These are phyloP conservation scores for Epiblema foenella DNA, from an alignment of 2,888 invertebrate genomes.

Conservation along the genomic window DNA sequence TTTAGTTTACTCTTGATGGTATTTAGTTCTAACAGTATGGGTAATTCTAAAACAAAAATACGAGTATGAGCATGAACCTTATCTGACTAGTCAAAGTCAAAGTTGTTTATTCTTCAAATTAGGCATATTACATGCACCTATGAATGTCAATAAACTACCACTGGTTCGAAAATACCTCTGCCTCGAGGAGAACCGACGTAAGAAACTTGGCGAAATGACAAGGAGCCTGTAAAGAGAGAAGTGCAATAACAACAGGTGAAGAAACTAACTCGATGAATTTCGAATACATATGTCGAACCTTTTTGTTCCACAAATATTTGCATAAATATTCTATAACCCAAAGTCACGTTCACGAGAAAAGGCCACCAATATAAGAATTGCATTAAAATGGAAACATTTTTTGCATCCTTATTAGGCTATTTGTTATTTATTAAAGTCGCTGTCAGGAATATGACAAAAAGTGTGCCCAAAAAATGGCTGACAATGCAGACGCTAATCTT, in stretches of 20 bases:
- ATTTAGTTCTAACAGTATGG: background rate
- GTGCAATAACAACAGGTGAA: constrained; percentile 11
- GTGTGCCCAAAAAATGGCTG: constrained; percentile 69
- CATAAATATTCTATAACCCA: constrained; percentile 41
- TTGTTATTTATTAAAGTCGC: constrained; percentile 80
- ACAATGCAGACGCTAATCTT: constrained; percentile 80
- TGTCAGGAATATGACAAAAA: constrained; percentile 73
- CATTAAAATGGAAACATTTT: constrained; percentile 64
- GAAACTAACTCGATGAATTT: background rate
- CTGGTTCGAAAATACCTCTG: too few relatives aligned
- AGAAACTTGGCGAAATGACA: too few relatives aligned
- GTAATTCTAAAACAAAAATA: too few relatives aligned
- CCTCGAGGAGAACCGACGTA: too few relatives aligned
- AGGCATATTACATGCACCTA: too few relatives aligned
- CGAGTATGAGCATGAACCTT: background rate
- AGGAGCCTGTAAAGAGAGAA: too few relatives aligned
- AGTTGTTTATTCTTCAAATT: too few relatives aligned
- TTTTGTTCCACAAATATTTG: constrained; percentile 28
- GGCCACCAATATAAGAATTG: constrained; percentile 61
- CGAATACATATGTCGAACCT: background rate
- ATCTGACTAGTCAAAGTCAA: too few relatives aligned
- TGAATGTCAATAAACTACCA: too few relatives aligned
- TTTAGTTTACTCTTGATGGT: background rate
- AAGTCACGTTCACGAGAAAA: constrained; percentile 50
- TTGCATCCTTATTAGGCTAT: constrained; percentile 68